Conservation (phyloP, 2,888 invertebrate genomes). For the Drosophila falleni region DNA sequence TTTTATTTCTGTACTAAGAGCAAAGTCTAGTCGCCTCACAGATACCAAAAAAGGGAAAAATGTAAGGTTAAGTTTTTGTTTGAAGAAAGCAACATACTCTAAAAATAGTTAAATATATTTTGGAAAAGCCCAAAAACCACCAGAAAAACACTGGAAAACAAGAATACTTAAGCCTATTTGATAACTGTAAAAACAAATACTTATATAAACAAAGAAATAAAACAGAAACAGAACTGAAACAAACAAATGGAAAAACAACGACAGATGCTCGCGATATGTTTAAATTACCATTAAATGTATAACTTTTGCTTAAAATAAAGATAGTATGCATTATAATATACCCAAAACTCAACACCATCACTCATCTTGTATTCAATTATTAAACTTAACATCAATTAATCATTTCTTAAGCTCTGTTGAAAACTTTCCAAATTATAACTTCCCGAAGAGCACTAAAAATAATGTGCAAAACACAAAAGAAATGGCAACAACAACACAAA, state of each 20-base stretch:
- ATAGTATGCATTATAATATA: conserved; percentile 49
- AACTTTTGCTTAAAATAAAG: conserved; percentile 65
- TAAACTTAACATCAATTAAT: conserved; percentile 18
- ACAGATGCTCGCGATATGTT: conserved; percentile 56
- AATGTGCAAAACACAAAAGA: conserved; percentile 19
- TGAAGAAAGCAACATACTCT: conserved; percentile 39
- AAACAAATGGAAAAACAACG: conserved; percentile 40
- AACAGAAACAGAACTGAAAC: conserved; percentile 64
- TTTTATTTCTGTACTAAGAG: conserved; percentile 25
- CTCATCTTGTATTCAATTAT: conserved; percentile 34
- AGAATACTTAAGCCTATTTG: conserved; percentile 58
- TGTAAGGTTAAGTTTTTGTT: conserved; percentile 65
- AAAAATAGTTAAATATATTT: conserved; percentile 57
- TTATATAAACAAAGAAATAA: conserved; percentile 24
- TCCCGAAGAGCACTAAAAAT: conserved; percentile 29
- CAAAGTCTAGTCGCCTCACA: conserved; percentile 53
- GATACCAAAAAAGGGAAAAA: conserved; percentile 36
- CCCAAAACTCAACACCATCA: conserved; percentile 15
- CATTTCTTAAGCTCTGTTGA: conserved; percentile 23
- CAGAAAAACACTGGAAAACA: conserved; percentile 37
- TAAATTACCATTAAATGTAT: conserved; percentile 57
- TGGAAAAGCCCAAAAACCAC: conserved; percentile 50
- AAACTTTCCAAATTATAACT: conserved; percentile 13
- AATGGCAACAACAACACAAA: conserved; percentile 22
- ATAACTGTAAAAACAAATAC: conserved; percentile 45